phyloP scores from a whole-genome alignment of 1,140 invertebrate genomes.

The Scylla paramamosain region DNA sequence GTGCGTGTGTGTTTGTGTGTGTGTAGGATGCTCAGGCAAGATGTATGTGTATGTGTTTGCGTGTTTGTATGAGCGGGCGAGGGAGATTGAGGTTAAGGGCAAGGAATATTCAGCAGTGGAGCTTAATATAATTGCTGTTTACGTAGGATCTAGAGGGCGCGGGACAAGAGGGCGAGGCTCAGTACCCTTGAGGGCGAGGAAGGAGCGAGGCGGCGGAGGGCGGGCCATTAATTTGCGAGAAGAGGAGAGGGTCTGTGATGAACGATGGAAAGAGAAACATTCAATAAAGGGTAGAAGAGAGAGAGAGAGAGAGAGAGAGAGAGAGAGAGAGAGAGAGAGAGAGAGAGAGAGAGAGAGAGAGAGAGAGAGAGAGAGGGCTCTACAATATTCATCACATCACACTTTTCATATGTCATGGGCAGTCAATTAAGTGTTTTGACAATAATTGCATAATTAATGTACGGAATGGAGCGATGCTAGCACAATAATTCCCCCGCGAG shows the following conservation, averaged over 20 bases:
- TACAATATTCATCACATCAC: too few relatives aligned
- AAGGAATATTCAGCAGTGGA: not conserved
- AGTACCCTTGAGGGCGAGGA: not conserved
- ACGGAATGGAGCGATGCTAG: too few relatives aligned
- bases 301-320: constrained; percentile 15
- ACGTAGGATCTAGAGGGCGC: not conserved
- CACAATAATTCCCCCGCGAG: not conserved
- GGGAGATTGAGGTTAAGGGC: not conserved
- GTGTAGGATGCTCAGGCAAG: too few relatives aligned
- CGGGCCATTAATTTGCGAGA: not conserved
- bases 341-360: too few relatives aligned
- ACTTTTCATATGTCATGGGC: too few relatives aligned
- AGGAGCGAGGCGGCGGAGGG: not conserved
- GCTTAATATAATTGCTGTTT: constrained; percentile 15
- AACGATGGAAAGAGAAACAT: constrained; percentile 23
- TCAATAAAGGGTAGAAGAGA: not conserved
- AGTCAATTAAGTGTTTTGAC: too few relatives aligned
- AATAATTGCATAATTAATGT: too few relatives aligned
- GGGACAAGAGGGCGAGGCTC: not conserved
- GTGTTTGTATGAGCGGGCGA: too few relatives aligned
- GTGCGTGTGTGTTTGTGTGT: too few relatives aligned
- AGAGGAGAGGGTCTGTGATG: not conserved
- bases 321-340: too few relatives aligned
- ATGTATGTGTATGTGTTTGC: too few relatives aligned
- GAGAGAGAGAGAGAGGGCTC: too few relatives aligned